Percentiles rank a stretch among this genome's conserved stretches.
These are phyloP conservation scores for Pocillopora verrucosa DNA, from an alignment of 64 coral and sea anemone genomes.

Conservation along the genomic window DNA sequence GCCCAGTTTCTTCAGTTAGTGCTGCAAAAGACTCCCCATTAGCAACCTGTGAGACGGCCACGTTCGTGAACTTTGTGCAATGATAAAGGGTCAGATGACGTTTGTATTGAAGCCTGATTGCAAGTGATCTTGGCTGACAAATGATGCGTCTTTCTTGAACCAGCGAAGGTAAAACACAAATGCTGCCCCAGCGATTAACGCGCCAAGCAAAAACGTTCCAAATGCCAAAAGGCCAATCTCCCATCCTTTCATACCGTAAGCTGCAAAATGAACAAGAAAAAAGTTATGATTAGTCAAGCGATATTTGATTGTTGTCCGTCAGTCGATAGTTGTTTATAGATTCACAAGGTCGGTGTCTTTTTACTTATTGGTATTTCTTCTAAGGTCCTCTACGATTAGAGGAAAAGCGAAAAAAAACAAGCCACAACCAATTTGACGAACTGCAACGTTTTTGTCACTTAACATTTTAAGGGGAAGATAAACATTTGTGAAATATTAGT, in stretches of 20 bases:
- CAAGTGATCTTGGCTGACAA: constrained; percentile 1
- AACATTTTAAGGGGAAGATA: no score
- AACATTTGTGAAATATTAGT: no score
- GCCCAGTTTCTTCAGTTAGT: no score
- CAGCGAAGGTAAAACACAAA: neutral
- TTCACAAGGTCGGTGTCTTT: no score
- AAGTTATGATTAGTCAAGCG: neutral
- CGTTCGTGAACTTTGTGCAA: neutral
- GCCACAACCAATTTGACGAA: neutral
- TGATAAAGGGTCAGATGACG: neutral
- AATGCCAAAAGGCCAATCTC: neutral
- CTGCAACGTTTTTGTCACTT: no score
- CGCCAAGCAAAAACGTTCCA: neutral
- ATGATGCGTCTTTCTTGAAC: neutral
- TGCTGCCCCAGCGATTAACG: neutral
- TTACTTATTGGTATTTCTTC: no score
- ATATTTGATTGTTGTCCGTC: neutral
- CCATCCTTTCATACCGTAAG: neutral
- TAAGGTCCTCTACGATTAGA: no score
- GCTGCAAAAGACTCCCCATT: no score
- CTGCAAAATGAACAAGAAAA: neutral
- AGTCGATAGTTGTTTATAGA: no score
- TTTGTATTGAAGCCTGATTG: neutral
- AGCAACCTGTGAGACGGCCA: no score
- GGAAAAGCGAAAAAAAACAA: neutral